phyloP scores from a whole-genome alignment of 2,113 vertebrate species.

The Muntiacus reevesi region DNA sequence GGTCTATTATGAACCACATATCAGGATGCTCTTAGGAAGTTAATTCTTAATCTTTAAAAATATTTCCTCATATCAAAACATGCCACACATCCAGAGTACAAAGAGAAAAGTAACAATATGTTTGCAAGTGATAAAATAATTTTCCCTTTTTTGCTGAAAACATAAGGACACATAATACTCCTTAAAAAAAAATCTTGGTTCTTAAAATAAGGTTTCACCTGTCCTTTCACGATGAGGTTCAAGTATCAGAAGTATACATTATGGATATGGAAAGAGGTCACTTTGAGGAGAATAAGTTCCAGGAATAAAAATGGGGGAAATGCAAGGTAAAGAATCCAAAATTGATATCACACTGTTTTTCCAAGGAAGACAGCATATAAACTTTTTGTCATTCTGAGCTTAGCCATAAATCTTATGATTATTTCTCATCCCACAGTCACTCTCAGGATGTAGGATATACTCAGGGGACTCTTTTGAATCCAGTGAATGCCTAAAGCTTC shows the following conservation, averaged over 20 bases:
- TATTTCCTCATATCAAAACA: background rate
- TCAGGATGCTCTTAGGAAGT: background rate
- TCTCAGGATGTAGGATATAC: background rate
- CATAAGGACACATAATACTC: background rate
- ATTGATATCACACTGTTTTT: background rate
- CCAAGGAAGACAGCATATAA: background rate
- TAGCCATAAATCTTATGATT: background rate
- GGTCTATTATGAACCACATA: background rate
- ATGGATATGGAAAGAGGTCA: background rate
- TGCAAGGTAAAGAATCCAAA: background rate
- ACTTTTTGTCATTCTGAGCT: background rate
- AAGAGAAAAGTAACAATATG: background rate
- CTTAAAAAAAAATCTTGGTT: background rate
- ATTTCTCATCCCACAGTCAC: background rate
- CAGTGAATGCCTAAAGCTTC: background rate
- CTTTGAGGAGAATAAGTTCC: background rate
- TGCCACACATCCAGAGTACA: background rate
- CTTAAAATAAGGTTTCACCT: background rate
- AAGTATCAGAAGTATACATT: background rate
- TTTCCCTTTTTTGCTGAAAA: background rate
- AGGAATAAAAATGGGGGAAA: background rate
- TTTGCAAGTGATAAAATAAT: background rate
- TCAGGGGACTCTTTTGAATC: background rate
- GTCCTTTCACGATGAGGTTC: background rate
- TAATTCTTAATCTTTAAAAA: background rate